These are phyloP conservation scores for Hydropsyche betteni DNA, from an alignment of 2,888 invertebrate genomes.

Conservation along the genomic window DNA sequence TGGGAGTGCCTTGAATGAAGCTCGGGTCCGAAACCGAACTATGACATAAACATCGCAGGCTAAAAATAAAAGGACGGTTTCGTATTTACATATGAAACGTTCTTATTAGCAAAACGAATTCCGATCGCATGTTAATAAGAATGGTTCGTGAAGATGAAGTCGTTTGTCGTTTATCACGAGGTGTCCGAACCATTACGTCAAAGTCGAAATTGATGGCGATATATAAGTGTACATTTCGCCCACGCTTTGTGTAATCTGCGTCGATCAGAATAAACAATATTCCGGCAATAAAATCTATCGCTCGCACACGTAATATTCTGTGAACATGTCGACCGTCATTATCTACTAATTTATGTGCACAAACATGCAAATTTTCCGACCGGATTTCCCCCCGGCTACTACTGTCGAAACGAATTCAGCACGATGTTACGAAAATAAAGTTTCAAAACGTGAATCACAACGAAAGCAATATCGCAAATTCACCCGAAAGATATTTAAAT, in stretches of 20 bases:
- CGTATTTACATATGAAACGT: no score
- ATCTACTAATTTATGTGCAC: constrained; percentile 8
- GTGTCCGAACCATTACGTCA: not conserved
- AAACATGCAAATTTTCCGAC: constrained; percentile 14
- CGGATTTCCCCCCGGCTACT: constrained; percentile 18
- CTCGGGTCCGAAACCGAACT: no score
- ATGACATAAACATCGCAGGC: no score
- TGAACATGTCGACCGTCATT: constrained; percentile 8
- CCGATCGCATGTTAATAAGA: not conserved
- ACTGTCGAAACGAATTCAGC: not conserved
- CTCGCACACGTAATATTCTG: not conserved
- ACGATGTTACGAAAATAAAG: no score
- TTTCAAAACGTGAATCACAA: no score
- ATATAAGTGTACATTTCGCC: not conserved
- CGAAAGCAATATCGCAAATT: no score
- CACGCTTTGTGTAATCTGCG: not conserved
- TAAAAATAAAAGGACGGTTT: no score
- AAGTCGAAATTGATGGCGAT: constrained; percentile 15
- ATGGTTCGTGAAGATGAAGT: not conserved
- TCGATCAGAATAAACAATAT: constrained; percentile 11
- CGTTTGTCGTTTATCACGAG: not conserved
- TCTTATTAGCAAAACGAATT: no score
- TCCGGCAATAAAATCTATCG: not conserved
- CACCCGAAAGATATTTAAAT: no score
- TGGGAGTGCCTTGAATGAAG: no score